Base-by-base conservation (phyloP, 2,888 invertebrate genomes). In the Zygothrica quintamaculata region DNA sequence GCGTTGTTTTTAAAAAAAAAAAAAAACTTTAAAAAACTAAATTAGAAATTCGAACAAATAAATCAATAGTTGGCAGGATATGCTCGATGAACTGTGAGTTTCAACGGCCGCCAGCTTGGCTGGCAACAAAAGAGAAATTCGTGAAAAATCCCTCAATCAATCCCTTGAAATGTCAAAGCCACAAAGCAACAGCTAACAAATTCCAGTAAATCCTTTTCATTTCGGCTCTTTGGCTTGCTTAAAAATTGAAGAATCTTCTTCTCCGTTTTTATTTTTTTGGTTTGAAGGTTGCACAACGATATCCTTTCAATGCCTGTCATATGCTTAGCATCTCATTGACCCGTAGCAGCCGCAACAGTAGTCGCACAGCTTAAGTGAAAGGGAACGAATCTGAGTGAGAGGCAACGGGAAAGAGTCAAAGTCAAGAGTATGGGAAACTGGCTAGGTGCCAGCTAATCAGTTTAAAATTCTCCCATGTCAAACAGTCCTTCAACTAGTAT, bases 311-410 rank as follows among this genome's bases (percentile, higher is more conserved):
- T 75, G 65, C 62, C 53, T 73, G 80, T 74, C 75, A 81, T 62
- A 61, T 60, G 74, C 85, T 79, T 85, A 82, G 85, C 85, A 84
- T 85, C 76, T 84, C 86, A 84, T 86, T 84, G 84, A 84, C 86
- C 86, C 84, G 70, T 80, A 69, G 64, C 74, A 65, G 59, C 69
- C 74, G 50, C 67, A 56, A 34, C 29, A 55, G 31, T n/a, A 31
- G 31, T 31, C 9, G 6, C 31, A 31, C 9, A n/a, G n/a, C n/a
- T n/a, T n/a, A n/a, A n/a, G n/a, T 31, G 8, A 31, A 34, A 6
- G 9, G 6, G 33, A 16, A 26, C 3, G 8, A 1, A 29, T 29
- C n/a, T 7, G 9, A 11, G 11, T 13, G n/a, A n/a, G n/a, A n/a
- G n/a, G n/a, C n/a, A n/a, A 1, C 9, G 40, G 29, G 2, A 16